Evolutionary conservation across 2,113 vertebrate species (phyloP), one percentile per base, ranked within the genome.

Genomic region (Tupaia chinensis): DNA sequence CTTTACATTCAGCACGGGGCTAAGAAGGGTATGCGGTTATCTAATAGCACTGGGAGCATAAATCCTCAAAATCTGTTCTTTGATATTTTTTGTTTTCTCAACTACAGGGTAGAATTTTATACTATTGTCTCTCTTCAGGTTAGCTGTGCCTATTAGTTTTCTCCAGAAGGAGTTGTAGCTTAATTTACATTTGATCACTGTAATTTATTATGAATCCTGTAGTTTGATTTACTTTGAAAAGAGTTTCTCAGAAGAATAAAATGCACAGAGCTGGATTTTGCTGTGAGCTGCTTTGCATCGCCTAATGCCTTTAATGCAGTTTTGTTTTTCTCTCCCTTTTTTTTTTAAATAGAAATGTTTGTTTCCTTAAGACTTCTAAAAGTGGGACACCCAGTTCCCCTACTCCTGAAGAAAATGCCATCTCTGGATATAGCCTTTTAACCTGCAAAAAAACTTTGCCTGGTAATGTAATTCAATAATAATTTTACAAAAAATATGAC

Each of bases 291-390:
- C 22, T 61, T 89, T n/a, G 22, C 65, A 69, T 84, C 94, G 66
- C 9, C 15, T 77, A 44, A 61, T 77, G 10, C 14, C 56, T 81
- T 60, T 91, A 90, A 96, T 61, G 32, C 4, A 54, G 13, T 70
- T 85, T 89, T 91, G n/a, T 88, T 72, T 97, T 92, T 97, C 0
- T 5, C 94, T 98, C 93, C 87, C 23, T 56, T 65, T 44, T 63
- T 83, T 34, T 89, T 77, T 66, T 68, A n/a, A 93, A 85, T 95
- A 99, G 99, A 97, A 98, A 99, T 96, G 92, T 97, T 70, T 99
- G 99, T 90, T 94, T 98, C 69, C 97, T 99, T 92, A 99, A 98
- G 97, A 98, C 98, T 29, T 99, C 98, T 74, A 13, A 61, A 96
- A 98, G 93, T 34, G 98, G 98, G 56, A 89, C 89, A 65, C 98